Evolutionary conservation across 92 coral and sea anemone genomes (phyloP), one percentile per base, ranked within the genome.

Genomic region (Chrysogorgia sp.): DNA sequence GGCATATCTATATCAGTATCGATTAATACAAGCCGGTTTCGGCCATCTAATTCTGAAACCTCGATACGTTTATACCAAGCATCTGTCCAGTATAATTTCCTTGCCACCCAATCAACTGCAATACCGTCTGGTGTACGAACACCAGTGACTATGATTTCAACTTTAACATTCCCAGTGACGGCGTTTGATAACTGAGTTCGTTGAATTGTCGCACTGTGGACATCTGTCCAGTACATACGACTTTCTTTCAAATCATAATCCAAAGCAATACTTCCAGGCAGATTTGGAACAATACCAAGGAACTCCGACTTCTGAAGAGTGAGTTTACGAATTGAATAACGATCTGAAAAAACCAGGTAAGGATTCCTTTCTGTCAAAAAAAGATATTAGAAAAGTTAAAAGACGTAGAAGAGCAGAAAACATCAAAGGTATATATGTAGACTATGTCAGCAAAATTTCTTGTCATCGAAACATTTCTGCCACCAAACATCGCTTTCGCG

Each of bases 81-180:
- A 45, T 96, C 99, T 0, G 99, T 91, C 99, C 99, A 96, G 64
- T 93, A 93, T 28, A 93, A 49, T 71, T 87, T 93, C 49, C 86
- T 76, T 20, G 92, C 86, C 20, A 93, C 74, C 96, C 99, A 96
- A 58, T 96, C 99, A 40, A 91, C 85, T 0, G 97, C 97, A 28
- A 96, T 84, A 10, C 99, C 99, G 85, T 92, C 97, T 10, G 99
- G 76, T 15, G 70, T 35, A 3, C 35, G 83, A 22, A 89, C 63
- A 28, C 88, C 93, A 34, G 7, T 74, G 31, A 91, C 35, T 1
- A 72, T 72, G 20, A 65, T 72, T 52, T 72, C 64, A 9, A 48
- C 55, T 41, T 14, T 25, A 33, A 17, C 2, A 1, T 28, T 29
- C 6, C 7, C 41, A 10, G 17, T 29, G 37, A 25, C 33, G 7